Evolutionary conservation across 23 tunicate species (phyloP), one percentile per base, ranked within the genome.

Genomic region (Corella eumyota): DNA sequence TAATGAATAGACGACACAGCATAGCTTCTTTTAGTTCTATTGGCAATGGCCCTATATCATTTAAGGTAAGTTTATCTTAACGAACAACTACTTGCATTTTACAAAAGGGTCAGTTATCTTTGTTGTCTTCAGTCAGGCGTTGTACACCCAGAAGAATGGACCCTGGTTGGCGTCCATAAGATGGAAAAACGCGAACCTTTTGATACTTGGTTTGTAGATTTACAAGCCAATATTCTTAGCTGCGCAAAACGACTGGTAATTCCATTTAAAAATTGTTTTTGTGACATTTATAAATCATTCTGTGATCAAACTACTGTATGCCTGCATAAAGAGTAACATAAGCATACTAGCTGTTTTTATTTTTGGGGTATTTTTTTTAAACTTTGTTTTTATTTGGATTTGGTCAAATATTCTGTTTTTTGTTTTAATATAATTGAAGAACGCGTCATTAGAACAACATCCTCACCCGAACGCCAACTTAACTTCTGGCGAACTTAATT

Each of bases 141-240:
- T 30, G 68, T 60, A 0, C 94, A 69, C 36, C 83, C 94, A 1
- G 94, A 84, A 64, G 81, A 70, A 68, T 84, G 94, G 94, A 84
- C 94, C 17, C 52, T 84, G 28, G 77, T 84, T 25, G 64, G 56
- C 24, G 78, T 64, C 4, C 94, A 84, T 36, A 75, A 73, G 63
- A 84, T 84, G 78, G 94, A 84, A 56, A 84, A 84, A 48, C 74
- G 94, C 17, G 94, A 84, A 62, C 56, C 69, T 5, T 84, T 70
- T 50, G 63, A 73, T 15, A 46, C 53, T 35, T 84, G 94, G 94
- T 62, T 62, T 74, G 33, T 56, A 21, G 94, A 84, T 62, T 60
- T 84, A 33, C 94, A 84, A 70, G 94, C 94, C 0, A 67, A 80
- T 32, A 84, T 84, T 21, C 67, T 84, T 0, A 84, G 56, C 68